Evolutionary conservation across 2,797 vertebrate species (phyloP).

Genomic region (Myripristis jacobus): DNA sequence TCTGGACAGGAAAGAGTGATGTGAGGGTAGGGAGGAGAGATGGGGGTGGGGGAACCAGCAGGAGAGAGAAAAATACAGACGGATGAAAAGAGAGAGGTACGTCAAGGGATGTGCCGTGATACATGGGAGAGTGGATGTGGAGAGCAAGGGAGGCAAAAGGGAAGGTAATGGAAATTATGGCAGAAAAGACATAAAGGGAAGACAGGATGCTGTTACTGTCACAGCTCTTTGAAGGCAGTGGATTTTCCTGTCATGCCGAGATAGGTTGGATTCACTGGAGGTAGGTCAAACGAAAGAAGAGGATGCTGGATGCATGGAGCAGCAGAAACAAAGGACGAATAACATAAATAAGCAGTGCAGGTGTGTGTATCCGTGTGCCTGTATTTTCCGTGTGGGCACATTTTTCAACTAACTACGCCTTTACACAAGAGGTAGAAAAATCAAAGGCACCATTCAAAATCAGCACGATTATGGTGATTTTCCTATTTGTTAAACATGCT

Average conservation of each 20-base stretch:
- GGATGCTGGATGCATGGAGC: background rate
- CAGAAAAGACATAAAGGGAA: background rate
- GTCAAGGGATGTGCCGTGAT: constrained; percentile 12
- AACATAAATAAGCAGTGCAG: background rate
- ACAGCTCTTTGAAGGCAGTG: constrained; percentile 7
- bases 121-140: constrained; percentile 1
- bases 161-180: constrained; percentile 18
- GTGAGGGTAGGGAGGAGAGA: background rate
- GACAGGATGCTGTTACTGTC: constrained; percentile 22
- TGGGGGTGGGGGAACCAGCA: background rate
- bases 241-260: constrained; percentile 29
- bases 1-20: constrained; percentile 74
- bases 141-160: background rate
- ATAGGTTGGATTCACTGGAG: background rate
- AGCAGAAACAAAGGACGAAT: background rate
- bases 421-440: background rate
- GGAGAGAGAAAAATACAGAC: background rate
- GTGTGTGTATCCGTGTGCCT: background rate
- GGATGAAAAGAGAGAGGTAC: background rate
- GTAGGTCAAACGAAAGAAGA: constrained; percentile 11
- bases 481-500: background rate
- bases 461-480: background rate
- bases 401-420: background rate
- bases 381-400: background rate
- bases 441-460: background rate